These are phyloP conservation scores for Autographa gamma DNA, from an alignment of 2,888 invertebrate genomes.

Conservation along the genomic window DNA sequence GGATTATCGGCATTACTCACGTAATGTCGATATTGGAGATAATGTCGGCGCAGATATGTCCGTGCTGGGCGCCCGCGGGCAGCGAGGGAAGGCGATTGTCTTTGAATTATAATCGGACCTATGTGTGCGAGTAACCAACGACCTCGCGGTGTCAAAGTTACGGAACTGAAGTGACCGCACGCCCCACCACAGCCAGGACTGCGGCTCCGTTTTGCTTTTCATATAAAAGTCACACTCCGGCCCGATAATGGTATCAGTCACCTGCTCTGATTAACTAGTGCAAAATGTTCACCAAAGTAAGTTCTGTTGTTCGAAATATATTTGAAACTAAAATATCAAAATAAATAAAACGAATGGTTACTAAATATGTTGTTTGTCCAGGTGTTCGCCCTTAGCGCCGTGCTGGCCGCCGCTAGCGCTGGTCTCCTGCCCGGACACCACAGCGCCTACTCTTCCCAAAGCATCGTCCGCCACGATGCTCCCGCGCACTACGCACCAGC, in stretches of 20 bases:
- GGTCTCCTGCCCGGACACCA: constrained; percentile 86
- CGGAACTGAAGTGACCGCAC: constrained; percentile 86
- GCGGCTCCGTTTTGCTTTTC: constrained; percentile 86
- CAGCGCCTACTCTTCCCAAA: constrained; percentile 85
- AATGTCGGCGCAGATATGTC: constrained; percentile 53
- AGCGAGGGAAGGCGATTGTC: constrained; percentile 67
- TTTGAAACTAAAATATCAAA: constrained; percentile 19
- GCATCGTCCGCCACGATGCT: constrained; percentile 84
- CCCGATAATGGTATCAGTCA: constrained; percentile 87
- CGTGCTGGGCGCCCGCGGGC: constrained; percentile 51
- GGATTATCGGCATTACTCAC: constrained; percentile 67
- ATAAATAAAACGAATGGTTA: constrained; percentile 16
- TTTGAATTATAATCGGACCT: constrained; percentile 73
- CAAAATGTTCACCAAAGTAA: constrained; percentile 89
- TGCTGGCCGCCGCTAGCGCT: constrained; percentile 87
- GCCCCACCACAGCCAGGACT: constrained; percentile 82
- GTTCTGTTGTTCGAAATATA: constrained; percentile 56
- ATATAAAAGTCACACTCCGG: constrained; percentile 86
- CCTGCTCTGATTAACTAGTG: constrained; percentile 85
- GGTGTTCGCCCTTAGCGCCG: constrained; percentile 84
- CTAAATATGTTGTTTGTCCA: constrained; percentile 55
- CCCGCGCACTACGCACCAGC: constrained; percentile 79
- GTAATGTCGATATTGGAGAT: constrained; percentile 63
- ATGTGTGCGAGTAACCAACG: constrained; percentile 76
- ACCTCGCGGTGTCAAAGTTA: constrained; percentile 89